Evolutionary conservation across 1,140 invertebrate genomes (phyloP), one percentile per base, ranked within the genome.

Genomic region (Triops cancriformis): DNA sequence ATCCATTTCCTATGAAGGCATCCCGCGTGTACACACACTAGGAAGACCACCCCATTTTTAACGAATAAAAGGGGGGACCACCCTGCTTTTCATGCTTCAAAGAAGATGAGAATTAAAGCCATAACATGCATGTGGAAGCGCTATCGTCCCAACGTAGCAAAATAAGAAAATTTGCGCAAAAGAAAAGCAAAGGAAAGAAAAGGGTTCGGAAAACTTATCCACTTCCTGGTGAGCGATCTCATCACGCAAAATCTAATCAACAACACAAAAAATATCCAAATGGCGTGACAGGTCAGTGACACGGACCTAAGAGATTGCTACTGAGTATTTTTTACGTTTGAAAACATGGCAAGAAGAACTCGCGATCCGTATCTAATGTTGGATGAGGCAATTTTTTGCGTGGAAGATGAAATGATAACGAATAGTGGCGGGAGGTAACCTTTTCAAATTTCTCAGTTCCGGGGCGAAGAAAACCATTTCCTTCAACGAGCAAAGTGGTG

Each of bases 211-310:
- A 64, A 64, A 64, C 51, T 64, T 64, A 64, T 18, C 51, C 51
- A 64, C 18, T 64, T 64, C 51, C 51, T 64, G 14, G 18, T 64
- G 51, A 64, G 18, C 23, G 51, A 23, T 64, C 51, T 64, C 51
- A 64, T 18, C 51, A 64, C 51, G 51, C 14, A 64, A 64, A 64
- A 10, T 64, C 14, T 23, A 64, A 64, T 64, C 51, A 64, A 64
- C 5, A 64, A 18, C 10, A 64, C 10, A 23, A 64, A 64, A 64
- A 64, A 23, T 12, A 1, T 18, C 11, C 43, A 64, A 64, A 64
- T 64, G 14, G 51, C 51, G 51, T 64, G 51, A 64, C 51, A 64
- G 51, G 18, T 64, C 51, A 64, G 51, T 64, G 51, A 64, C 51
- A 64, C 51, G 51, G 23, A 64, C 23, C 18, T n/a, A 23, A n/a